Evolutionary conservation across 2,888 invertebrate genomes (phyloP).

Genomic region (Allygus modestus): DNA sequence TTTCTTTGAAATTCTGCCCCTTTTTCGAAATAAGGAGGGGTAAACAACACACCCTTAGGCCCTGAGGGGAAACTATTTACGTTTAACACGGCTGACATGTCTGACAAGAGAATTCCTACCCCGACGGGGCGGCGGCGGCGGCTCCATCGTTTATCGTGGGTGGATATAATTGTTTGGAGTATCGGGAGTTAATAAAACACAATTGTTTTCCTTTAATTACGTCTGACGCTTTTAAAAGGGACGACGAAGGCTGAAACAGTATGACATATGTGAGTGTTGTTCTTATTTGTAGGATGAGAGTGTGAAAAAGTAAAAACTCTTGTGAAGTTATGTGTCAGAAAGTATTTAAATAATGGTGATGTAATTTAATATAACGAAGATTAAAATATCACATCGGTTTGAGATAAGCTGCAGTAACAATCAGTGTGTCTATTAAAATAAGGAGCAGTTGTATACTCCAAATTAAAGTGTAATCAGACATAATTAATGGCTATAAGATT

Average conservation of each 20-base stretch:
- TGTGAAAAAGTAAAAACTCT: too few species aligned
- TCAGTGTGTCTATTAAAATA: too few species aligned
- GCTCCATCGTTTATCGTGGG: neutral
- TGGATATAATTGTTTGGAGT: neutral
- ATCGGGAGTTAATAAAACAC: neutral
- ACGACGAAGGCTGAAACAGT: neutral
- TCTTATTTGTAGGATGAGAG: too few species aligned
- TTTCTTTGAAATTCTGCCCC: slow-evolving; percentile 17
- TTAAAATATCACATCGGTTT: too few species aligned
- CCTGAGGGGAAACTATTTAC: slow-evolving; percentile 4
- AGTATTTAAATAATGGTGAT: too few species aligned
- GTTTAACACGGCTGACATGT: neutral
- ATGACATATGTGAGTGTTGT: too few species aligned
- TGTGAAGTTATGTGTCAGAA: too few species aligned
- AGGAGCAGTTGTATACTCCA: too few species aligned
- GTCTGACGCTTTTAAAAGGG: neutral
- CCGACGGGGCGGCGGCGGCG: neutral
- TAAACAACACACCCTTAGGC: neutral
- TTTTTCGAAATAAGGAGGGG: neutral
- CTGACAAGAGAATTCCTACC: neutral
- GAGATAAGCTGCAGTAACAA: too few species aligned
- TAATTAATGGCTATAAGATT: too few species aligned
- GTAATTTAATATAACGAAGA: too few species aligned
- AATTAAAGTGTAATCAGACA: too few species aligned
- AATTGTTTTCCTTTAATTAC: neutral